Conservation (phyloP, 2,888 invertebrate genomes). For the Apeira syringaria region DNA sequence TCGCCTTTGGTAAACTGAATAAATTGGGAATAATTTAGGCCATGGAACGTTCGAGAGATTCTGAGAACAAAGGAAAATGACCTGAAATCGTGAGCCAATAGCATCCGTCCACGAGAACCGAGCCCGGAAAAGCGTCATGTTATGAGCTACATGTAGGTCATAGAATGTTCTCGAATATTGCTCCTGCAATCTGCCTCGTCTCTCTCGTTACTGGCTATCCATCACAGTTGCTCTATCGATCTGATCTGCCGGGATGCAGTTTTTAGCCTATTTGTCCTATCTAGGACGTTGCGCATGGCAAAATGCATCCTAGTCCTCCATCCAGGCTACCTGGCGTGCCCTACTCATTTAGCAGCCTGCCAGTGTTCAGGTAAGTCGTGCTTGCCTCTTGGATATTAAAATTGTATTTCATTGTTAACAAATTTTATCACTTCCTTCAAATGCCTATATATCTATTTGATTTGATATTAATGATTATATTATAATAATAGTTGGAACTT, state of each 20-base stretch:
- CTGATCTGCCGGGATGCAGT: constrained; percentile 18
- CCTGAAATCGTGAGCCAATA: background rate
- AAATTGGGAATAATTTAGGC: background rate
- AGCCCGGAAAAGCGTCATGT: too few relatives aligned
- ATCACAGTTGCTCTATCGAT: constrained; percentile 13
- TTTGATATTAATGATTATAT: too few relatives aligned
- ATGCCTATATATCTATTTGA: too few relatives aligned
- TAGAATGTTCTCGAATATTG: background rate
- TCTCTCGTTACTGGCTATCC: background rate
- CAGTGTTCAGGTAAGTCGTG: constrained; percentile 19
- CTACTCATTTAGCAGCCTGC: constrained; percentile 10
- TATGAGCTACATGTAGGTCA: too few relatives aligned
- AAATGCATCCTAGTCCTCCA: constrained; percentile 17
- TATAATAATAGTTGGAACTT: too few relatives aligned
- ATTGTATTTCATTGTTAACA: background rate
- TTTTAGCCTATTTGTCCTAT: constrained; percentile 21
- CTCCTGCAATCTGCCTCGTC: background rate
- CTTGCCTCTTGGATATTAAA: background rate
- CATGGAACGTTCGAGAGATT: background rate
- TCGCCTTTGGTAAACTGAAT: too few relatives aligned
- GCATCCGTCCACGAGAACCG: background rate
- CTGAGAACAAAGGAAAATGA: background rate
- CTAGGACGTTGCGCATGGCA: constrained; percentile 24
- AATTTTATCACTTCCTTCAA: constrained; percentile 3
- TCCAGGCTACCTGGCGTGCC: constrained; percentile 10